phyloP scores from a whole-genome alignment of 1,140 invertebrate genomes.

The Listronotus oregonensis region DNA sequence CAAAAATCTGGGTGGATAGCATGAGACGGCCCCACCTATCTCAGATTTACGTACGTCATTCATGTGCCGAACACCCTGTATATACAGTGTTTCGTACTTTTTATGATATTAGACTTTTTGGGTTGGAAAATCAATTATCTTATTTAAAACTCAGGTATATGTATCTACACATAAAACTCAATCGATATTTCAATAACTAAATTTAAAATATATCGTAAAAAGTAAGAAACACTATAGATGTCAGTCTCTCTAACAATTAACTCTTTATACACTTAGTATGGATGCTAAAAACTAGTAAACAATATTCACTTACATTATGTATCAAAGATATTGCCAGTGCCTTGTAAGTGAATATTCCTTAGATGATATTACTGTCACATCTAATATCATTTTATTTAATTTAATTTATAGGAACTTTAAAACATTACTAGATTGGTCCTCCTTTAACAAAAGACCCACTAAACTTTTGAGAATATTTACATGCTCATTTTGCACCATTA shows the following conservation, averaged over 20 bases:
- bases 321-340: not conserved
- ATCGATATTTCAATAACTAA: no score
- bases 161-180: no score
- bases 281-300: not conserved
- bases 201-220: constrained; percentile 35
- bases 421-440: constrained; percentile 52
- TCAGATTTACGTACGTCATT: no score
- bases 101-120: no score
- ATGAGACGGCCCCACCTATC: no score
- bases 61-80: no score
- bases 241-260: constrained; percentile 18
- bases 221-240: not conserved
- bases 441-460: constrained; percentile 48
- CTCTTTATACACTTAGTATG: constrained; percentile 21
- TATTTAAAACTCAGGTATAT: no score
- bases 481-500: not conserved
- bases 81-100: no score
- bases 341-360: not conserved
- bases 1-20: no score
- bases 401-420: constrained; percentile 51
- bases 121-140: no score
- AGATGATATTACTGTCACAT: constrained; percentile 12
- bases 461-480: constrained; percentile 28
- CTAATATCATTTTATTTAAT: constrained; percentile 43
- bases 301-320: not conserved